These are phyloP conservation scores for Kryptolebias ocellatus DNA, from an alignment of 2,797 vertebrate genomes.

Conservation along the genomic window DNA sequence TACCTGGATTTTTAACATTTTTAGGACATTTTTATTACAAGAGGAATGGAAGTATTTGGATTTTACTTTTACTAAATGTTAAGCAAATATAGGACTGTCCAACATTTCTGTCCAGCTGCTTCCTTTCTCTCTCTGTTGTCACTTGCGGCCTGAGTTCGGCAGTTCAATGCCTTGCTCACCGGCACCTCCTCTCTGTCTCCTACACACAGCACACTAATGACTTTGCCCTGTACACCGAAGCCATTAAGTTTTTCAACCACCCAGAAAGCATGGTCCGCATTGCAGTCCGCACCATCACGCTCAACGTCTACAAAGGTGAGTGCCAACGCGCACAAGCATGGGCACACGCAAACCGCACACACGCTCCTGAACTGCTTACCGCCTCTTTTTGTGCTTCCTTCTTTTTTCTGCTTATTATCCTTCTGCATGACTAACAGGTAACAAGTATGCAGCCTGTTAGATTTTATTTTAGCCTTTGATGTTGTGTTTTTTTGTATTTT, in stretches of 20 bases:
- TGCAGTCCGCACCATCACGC: conserved; percentile 97
- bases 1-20: not conserved
- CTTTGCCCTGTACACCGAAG: conserved; percentile 99
- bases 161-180: conserved; percentile 50
- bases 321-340: conserved; percentile 32
- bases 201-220: conserved; percentile 97
- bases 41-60: not conserved
- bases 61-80: not conserved
- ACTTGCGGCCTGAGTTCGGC: conserved; percentile 19
- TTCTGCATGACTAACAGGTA: conserved; percentile 58
- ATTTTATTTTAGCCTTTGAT: not conserved
- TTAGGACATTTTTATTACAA: conserved; percentile 1
- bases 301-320: conserved; percentile 99
- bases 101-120: conserved; percentile 19
- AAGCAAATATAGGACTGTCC: not conserved
- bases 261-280: conserved; percentile 99
- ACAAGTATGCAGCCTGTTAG: conserved; percentile 12
- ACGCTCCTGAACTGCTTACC: conserved; percentile 23
- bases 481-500: not conserved
- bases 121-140: conserved; percentile 55
- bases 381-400: conserved; percentile 26
- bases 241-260: conserved; percentile 99
- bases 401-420: conserved; percentile 50
- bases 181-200: conserved; percentile 74
- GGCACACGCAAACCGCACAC: conserved; percentile 15